phyloP scores from a whole-genome alignment of 2,888 invertebrate species.

The Mesorhabditis belari region DNA sequence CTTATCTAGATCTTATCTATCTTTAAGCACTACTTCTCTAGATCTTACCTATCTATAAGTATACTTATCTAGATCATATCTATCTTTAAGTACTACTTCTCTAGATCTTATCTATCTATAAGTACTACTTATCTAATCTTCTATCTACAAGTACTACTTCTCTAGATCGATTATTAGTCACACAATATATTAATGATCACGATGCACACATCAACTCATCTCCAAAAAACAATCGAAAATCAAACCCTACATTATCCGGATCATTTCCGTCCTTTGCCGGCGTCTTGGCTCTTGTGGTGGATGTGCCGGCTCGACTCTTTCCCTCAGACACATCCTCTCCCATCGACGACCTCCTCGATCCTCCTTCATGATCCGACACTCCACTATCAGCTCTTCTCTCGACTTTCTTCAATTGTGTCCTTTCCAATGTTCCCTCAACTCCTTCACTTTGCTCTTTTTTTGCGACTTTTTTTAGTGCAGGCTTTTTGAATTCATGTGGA shows the following conservation, averaged over 20 bases:
- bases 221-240: too few relatives aligned
- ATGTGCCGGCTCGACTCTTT: background rate
- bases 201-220: too few relatives aligned
- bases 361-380: background rate
- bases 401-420: background rate
- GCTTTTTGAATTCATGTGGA: slow-evolving; percentile 12
- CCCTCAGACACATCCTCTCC: background rate
- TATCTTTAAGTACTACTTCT: too few relatives aligned
- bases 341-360: background rate
- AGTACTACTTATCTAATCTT: too few relatives aligned
- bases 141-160: too few relatives aligned
- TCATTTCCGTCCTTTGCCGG: background rate
- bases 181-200: too few relatives aligned
- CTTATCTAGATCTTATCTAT: too few relatives aligned
- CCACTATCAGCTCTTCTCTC: background rate
- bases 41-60: too few relatives aligned
- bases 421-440: background rate
- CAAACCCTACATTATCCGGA: background rate
- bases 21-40: too few relatives aligned
- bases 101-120: too few relatives aligned
- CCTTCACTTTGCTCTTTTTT: slow-evolving; percentile 25
- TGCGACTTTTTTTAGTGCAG: slow-evolving; percentile 41
- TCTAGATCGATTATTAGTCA: too few relatives aligned
- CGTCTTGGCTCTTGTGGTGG: background rate
- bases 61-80: too few relatives aligned